Percentiles rank a stretch among this genome's conserved stretches.
phyloP scores from a whole-genome alignment of 2,797 vertebrate species.

The Atherinosoma microstoma region DNA sequence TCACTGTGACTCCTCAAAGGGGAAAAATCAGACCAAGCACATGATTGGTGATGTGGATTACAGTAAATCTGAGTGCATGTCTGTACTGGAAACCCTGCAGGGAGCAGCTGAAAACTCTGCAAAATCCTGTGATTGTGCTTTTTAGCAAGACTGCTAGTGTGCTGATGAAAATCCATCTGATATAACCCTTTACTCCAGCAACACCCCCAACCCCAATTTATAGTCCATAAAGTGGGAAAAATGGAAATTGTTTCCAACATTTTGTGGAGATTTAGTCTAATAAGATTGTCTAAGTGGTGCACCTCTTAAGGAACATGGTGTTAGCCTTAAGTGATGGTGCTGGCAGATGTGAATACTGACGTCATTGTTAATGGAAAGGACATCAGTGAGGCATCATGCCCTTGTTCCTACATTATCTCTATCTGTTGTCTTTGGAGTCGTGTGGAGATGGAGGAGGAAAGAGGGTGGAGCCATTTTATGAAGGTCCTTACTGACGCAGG shows the following conservation, averaged over 20 bases:
- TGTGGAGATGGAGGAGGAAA: not conserved
- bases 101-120: constrained; percentile 20
- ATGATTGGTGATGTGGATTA: constrained; percentile 13
- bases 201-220: not conserved
- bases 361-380: not conserved
- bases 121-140: constrained; percentile 3
- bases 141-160: constrained; percentile 7
- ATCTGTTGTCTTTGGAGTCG: not conserved
- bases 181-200: not conserved
- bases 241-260: not conserved
- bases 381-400: not conserved
- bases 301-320: not conserved
- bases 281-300: not conserved
- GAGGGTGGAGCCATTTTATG: not conserved
- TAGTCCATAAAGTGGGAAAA: not conserved
- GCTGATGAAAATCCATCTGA: constrained; percentile 9
- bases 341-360: constrained; percentile 1
- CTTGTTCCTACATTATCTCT: constrained; percentile 5
- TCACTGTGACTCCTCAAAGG: constrained; percentile 17
- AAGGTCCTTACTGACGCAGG: not conserved
- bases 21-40: constrained; percentile 2
- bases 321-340: not conserved
- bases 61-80: constrained; percentile 2
- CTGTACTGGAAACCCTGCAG: constrained; percentile 1
- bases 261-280: not conserved